Evolutionary conservation across 2,797 vertebrate genomes (phyloP).

Genomic region (Ciconia nigra): DNA sequence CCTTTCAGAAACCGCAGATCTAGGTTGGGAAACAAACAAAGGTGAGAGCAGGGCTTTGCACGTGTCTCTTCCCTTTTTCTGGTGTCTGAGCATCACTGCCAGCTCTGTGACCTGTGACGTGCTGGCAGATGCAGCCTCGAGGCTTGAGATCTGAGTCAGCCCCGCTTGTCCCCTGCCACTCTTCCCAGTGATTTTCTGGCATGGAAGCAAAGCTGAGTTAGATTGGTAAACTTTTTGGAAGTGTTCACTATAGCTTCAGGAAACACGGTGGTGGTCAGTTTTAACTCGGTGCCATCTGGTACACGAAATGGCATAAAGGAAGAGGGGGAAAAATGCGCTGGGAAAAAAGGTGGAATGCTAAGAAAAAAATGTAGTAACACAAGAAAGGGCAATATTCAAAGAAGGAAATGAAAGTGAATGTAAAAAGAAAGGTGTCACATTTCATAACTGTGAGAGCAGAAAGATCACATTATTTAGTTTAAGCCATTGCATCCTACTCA

Average conservation of each 20-base stretch:
- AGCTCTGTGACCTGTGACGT: background rate
- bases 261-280: background rate
- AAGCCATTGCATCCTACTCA: background rate
- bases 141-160: background rate
- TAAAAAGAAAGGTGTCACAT: background rate
- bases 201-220: background rate
- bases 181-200: background rate
- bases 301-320: background rate
- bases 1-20: background rate
- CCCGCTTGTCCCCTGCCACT: rapidly evolving
- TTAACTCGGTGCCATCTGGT: background rate
- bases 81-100: background rate
- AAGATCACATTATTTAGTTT: background rate
- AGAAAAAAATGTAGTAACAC: background rate
- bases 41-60: background rate
- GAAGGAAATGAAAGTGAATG: background rate
- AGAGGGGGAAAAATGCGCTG: background rate
- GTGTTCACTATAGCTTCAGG: background rate
- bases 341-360: background rate
- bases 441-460: background rate
- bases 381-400: background rate
- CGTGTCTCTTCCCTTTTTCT: background rate
- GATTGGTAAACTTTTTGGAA: background rate
- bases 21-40: background rate
- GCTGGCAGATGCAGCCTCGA: background rate